Base-by-base conservation (phyloP, 1,140 invertebrate species). In the Euwallacea similis region DNA sequence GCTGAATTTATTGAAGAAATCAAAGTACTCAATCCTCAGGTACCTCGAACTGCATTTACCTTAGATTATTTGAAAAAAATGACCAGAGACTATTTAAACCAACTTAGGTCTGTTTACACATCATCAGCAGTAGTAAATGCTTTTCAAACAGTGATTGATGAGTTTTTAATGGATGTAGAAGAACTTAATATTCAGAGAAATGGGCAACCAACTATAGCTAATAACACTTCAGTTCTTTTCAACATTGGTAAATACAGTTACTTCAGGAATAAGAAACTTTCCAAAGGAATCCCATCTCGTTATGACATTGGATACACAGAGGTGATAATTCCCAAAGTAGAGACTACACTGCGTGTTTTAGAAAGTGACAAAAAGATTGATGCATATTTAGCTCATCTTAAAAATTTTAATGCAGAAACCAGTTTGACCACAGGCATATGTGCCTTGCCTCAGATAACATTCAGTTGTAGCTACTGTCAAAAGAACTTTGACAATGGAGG, bases 161-260 rank as follows among this genome's bases (percentile, higher is more conserved):
- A 73, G 61, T 68, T 75, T 58, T 65, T 75, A 43, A n/a, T 42
- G 11, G 74, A 75, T 47, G 43, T 75, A 7, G 42, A 70, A 42
- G 74, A 75, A 59, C 46, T 75, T 42, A 53, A 69, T 50, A 56
- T 73, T 47, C 9, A 59, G 7, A 56, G 13, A 66, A 60, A 66
- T 59, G 46, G 50, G 10, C 68, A 72, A 7, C 33, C 54, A 33
- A 73, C 74, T 6, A 56, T 75, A 10, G 74, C 74, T 33, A 59
- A 56, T 8, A 73, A 73, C 41, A 75, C 74, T 41, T 73, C 60
- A n/a, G 64, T 73, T n/a, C n/a, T 75, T 44, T 75, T 73, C 53
- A 75, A 75, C 50, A 75, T 75, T 70, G 71, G 74, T 8, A 62
- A 59, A 13, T 11, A n/a, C 8, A 13, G 42, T 42, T 75, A 69